Evolutionary conservation across 37 sponge, comb jelly and placozoan species (phyloP).

Genomic region (Eunapius fragilis): DNA sequence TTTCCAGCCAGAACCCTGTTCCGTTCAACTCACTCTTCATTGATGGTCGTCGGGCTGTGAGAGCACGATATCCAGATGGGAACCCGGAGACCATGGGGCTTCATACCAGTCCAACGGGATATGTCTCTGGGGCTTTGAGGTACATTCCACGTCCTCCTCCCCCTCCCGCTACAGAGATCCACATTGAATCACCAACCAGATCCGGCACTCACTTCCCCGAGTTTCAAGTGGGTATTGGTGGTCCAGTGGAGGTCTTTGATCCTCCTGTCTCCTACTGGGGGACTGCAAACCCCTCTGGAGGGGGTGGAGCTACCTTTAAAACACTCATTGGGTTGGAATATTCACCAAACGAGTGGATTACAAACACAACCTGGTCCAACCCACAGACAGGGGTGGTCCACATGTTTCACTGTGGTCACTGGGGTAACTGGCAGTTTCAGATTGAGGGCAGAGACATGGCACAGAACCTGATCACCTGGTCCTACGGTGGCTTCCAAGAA

Average conservation of each 20-base stretch:
- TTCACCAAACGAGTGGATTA: constrained; percentile 28
- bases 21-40: constrained; percentile 36
- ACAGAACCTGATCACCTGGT: constrained; percentile 32
- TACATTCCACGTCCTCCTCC: constrained; percentile 19
- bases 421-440: constrained; percentile 80
- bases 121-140: constrained; percentile 8
- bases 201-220: constrained; percentile 22
- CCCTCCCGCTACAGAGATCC: constrained; percentile 5
- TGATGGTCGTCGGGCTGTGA: constrained; percentile 39
- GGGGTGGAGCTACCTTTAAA: constrained; percentile 16
- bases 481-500: constrained; percentile 73
- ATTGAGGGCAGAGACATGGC: constrained; percentile 18
- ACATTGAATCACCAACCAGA: constrained; percentile 10
- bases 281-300: constrained; percentile 13
- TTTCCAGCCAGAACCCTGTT: constrained; percentile 31
- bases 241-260: constrained; percentile 33
- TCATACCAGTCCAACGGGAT: constrained; percentile 50
- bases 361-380: constrained; percentile 45
- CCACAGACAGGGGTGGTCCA: constrained; percentile 68
- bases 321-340: constrained; percentile 44
- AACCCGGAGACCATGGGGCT: constrained; percentile 63
- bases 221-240: constrained; percentile 50
- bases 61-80: constrained; percentile 63
- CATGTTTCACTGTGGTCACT: constrained; percentile 35
- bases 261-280: constrained; percentile 64